Evolutionary conservation across 2,888 invertebrate genomes (phyloP), one percentile per base, ranked within the genome.

Genomic region (Muscina levida): DNA sequence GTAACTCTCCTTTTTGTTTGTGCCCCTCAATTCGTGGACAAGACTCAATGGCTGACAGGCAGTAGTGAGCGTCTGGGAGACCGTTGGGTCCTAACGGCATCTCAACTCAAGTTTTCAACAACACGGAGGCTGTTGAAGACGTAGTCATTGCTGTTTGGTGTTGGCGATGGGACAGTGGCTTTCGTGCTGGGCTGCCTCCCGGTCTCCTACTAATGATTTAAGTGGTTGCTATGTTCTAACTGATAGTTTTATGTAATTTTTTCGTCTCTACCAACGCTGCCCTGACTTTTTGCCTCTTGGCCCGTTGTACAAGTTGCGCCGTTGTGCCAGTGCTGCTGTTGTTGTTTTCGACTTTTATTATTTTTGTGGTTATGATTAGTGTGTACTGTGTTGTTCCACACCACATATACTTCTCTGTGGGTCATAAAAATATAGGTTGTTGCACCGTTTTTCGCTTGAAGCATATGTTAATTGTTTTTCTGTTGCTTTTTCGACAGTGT

Each of bases 351-450:
- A 39, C 46, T 46, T 62, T 71, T 46, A 11, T 22, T 57, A 26
- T 56, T 42, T 46, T 31, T 31, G 31, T 31, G 3, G 8, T 31
- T 31, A 31, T 31, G 3, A 31, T 31, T 31, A 31, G n/a, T 31
- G 31, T 5, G 3, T 31, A 31, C 2, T 10, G 26, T 24, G 6
- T 26, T 17, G 1, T 51, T 51, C 51, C 17, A 17, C 13, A 3
- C n/a, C 5, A 8, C 22, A 3, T 22, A 19, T 48, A 6, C 37
- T 44, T 51, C 22, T 65, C 57, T 56, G 37, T 70, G 66, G 70
- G 76, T 73, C 77, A 77, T 77, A 80, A 80, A 79, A 77, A 77
- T 74, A 71, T 74, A 72, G 77, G 80, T 74, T 81, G 67, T 51
- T 77, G 77, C 80, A 81, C 80, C 77, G 77, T 77, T 77, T 77